phyloP scores from a whole-genome alignment of 2,113 vertebrate genomes.

The Albula goreensis region DNA sequence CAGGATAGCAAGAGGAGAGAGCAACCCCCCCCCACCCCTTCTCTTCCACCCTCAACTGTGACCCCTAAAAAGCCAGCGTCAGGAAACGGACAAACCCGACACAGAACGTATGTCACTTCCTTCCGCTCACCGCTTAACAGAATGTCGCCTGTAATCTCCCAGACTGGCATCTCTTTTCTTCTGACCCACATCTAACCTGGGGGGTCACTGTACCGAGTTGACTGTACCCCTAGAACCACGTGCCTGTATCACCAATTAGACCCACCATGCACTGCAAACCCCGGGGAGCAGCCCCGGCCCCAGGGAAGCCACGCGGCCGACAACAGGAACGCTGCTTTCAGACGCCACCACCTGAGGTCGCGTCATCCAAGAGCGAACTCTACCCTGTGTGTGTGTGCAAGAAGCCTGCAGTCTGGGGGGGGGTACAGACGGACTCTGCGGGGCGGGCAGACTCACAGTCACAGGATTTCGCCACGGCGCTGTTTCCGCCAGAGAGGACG shows the following conservation, averaged over 20 bases:
- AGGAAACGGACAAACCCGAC: background rate
- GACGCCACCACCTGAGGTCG: too few species aligned
- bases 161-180: background rate
- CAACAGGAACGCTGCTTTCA: slow-evolving; percentile 4
- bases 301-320: slow-evolving; percentile 28
- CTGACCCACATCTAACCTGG: background rate
- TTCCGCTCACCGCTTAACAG: background rate
- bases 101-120: background rate
- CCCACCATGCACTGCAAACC: slow-evolving; percentile 30
- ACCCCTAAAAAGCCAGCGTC: background rate
- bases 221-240: slow-evolving; percentile 37
- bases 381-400: background rate
- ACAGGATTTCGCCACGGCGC: background rate
- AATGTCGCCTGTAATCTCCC: background rate
- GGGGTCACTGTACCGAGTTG: slow-evolving; percentile 5
- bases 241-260: slow-evolving; percentile 31
- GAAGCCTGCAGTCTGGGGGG: background rate
- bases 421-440: background rate
- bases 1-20: background rate
- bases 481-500: background rate
- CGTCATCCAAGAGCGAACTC: background rate
- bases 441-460: background rate
- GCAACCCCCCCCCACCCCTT: background rate
- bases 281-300: background rate
- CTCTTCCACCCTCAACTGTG: background rate